Conservation (phyloP, 1,140 invertebrate genomes). For the Orchestia grillus region DNA sequence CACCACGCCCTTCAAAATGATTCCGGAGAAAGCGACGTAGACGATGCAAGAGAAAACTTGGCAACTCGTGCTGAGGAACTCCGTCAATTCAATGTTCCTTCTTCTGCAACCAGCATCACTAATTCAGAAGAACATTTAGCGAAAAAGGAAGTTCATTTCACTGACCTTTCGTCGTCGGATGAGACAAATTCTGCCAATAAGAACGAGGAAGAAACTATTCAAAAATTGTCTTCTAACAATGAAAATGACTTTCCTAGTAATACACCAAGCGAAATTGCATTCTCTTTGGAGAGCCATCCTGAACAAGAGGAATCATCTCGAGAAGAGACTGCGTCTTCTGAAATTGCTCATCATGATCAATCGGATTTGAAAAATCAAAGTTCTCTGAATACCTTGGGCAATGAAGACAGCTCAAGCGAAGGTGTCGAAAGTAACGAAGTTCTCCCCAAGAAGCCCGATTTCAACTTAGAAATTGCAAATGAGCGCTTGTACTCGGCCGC, state of each 20-base stretch:
- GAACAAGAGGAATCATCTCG: not conserved
- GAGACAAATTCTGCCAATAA: not conserved
- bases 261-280: not conserved
- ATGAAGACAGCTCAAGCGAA: not conserved
- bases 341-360: not conserved
- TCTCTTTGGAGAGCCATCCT: not conserved
- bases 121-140: not conserved
- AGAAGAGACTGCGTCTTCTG: not conserved
- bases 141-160: not conserved
- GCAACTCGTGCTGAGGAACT: not conserved
- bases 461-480: not conserved
- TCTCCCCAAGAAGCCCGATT: not conserved
- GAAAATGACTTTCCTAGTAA: not conserved
- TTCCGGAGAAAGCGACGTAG: not conserved
- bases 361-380: not conserved
- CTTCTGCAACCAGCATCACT: not conserved
- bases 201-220: not conserved
- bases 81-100: not conserved
- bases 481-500: not conserved
- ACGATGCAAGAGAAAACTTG: not conserved
- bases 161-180: not conserved
- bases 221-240: not conserved
- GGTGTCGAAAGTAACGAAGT: not conserved
- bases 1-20: not conserved
- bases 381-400: not conserved